Percentiles rank a stretch among this genome's conserved stretches.
These are phyloP conservation scores for Poeciliopsis retropinna DNA, from an alignment of 2,113 vertebrate genomes.

Conservation along the genomic window DNA sequence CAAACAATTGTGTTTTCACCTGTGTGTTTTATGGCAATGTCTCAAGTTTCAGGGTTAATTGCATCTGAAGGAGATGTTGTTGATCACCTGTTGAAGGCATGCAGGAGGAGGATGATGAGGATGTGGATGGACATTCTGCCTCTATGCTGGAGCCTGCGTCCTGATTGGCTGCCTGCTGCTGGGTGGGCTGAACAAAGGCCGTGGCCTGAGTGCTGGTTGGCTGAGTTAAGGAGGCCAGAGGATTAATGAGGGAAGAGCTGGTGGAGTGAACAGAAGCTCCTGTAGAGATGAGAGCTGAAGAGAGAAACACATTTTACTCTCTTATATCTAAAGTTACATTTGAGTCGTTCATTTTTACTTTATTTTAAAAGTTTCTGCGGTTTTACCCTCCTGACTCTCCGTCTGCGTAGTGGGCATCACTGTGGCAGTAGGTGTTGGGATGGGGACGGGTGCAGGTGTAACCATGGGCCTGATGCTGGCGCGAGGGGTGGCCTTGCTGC, in stretches of 20 bases:
- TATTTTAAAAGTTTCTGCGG: background rate
- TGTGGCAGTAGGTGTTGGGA: conserved; percentile 95
- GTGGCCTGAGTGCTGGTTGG: conserved; percentile 90
- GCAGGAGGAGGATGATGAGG: conserved; percentile 73
- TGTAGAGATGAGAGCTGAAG: conserved; percentile 83
- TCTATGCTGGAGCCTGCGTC: conserved; percentile 86
- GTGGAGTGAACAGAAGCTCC: conserved; percentile 92
- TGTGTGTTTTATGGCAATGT: background rate
- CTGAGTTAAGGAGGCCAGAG: conserved; percentile 85
- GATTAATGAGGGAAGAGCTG: conserved; percentile 87
- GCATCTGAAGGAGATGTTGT: background rate
- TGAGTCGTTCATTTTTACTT: background rate
- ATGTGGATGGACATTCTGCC: conserved; percentile 91
- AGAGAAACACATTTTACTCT: conserved; percentile 4
- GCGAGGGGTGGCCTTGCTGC: conserved; percentile 93
- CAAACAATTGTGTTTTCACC: background rate
- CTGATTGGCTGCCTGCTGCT: conserved; percentile 89
- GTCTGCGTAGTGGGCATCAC: conserved; percentile 98
- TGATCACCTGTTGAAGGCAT: conserved; percentile 77
- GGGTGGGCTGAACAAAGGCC: conserved; percentile 97
- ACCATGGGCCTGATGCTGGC: conserved; percentile 98
- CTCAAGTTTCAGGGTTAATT: background rate
- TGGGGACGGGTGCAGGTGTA: conserved; percentile 89
- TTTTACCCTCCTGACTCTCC: conserved; percentile 92
- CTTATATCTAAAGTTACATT: conserved; percentile 52